Evolutionary conservation across 2,888 invertebrate genomes (phyloP).

Genomic region (Taenaris catops): DNA sequence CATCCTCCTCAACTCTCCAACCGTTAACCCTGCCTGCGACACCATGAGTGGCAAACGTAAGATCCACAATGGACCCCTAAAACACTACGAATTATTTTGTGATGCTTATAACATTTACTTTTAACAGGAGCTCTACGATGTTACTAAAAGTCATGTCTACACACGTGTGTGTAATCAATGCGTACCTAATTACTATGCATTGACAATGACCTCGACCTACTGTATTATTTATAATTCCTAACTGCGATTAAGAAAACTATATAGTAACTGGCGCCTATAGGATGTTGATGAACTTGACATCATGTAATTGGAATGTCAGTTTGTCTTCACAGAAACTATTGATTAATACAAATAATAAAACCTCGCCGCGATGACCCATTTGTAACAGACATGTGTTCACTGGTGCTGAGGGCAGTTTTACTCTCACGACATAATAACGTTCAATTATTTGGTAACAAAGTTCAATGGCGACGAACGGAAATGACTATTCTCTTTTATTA

Average conservation of each 20-base stretch:
- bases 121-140: no score
- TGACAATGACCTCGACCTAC: not conserved
- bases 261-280: not conserved
- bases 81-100: no score
- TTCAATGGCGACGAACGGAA: constrained; percentile 17
- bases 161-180: no score
- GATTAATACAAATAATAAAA: constrained; percentile 19
- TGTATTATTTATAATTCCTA: no score
- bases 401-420: constrained; percentile 9
- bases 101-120: no score
- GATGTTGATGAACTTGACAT: constrained; percentile 4
- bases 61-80: no score
- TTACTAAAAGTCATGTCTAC: no score
- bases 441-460: constrained; percentile 18
- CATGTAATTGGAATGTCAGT: constrained; percentile 13
- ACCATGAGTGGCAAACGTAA: no score
- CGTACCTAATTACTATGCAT: not conserved
- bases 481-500: constrained; percentile 13
- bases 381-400: constrained; percentile 14
- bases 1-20: no score
- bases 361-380: constrained; percentile 19
- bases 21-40: no score
- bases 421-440: constrained; percentile 13
- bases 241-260: no score
- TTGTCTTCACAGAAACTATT: constrained; percentile 15